Percentiles rank a stretch among this genome's conserved stretches.
Conservation (phyloP, 2,888 invertebrate genomes). For the Torymus auratus region DNA sequence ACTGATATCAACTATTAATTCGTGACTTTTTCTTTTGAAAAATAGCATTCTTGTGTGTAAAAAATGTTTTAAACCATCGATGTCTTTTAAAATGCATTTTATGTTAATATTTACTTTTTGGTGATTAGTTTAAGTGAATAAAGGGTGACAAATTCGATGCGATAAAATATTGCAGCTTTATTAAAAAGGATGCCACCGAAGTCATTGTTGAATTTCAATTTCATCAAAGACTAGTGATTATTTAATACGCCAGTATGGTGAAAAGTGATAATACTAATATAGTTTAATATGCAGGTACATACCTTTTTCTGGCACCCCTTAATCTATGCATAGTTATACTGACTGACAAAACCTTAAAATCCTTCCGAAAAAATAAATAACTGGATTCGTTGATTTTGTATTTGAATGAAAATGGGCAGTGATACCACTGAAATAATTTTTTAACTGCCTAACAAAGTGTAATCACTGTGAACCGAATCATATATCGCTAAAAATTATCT, state of each 20-base stretch:
- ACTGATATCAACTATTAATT: conserved; percentile 14
- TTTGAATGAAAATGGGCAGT: conserved; percentile 36
- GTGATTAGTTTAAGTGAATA: conserved; percentile 48
- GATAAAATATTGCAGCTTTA: conserved; percentile 53
- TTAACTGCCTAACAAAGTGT: conserved; percentile 48
- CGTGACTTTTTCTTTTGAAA: conserved; percentile 16
- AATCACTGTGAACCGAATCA: conserved; percentile 53
- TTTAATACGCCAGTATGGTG: conserved; percentile 61
- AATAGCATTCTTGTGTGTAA: conserved; percentile 25
- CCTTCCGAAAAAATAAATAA: conserved; percentile 46
- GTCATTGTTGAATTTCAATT: conserved; percentile 59
- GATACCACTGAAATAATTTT: conserved; percentile 44
- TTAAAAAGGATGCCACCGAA: conserved; percentile 56
- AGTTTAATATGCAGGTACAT: conserved; percentile 55
- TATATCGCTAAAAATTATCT: conserved; percentile 53
- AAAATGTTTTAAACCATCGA: conserved; percentile 32
- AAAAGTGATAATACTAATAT: conserved; percentile 61
- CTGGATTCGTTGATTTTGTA: conserved; percentile 53
- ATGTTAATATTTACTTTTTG: conserved; percentile 37
- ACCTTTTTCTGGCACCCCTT: conserved; percentile 40
- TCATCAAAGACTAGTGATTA: conserved; percentile 60
- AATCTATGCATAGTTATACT: conserved; percentile 49
- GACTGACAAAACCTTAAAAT: conserved; percentile 55
- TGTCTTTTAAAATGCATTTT: conserved; percentile 51
- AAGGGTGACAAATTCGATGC: conserved; percentile 48